phyloP scores from a whole-genome alignment of 2,797 vertebrate species.

The Rousettus madagascariensis region DNA sequence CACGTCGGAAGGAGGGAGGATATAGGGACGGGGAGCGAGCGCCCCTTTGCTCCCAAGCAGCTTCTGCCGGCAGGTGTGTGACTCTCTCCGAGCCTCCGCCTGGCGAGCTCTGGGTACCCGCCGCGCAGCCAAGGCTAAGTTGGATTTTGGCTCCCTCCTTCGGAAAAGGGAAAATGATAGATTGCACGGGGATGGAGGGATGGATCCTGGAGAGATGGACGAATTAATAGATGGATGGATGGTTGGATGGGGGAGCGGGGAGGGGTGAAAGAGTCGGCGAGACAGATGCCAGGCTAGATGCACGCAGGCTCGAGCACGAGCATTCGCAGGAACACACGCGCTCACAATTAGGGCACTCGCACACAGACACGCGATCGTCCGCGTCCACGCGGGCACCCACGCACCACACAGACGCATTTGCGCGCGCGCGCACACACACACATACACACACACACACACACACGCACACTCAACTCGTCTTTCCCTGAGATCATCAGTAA shows the following conservation, averaged over 20 bases:
- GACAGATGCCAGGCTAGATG: background rate
- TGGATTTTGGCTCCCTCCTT: conserved; percentile 78
- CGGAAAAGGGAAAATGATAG: conserved; percentile 61
- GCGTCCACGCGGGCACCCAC: background rate
- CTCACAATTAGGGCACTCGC: background rate
- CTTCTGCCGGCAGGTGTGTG: conserved; percentile 62
- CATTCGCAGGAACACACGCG: background rate
- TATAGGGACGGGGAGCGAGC: background rate
- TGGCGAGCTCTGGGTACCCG: conserved; percentile 38
- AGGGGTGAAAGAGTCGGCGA: background rate
- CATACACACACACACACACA: background rate
- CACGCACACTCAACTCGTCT: background rate
- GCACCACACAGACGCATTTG: background rate
- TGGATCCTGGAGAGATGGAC: background rate
- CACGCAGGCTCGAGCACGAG: background rate
- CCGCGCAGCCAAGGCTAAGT: conserved; percentile 66
- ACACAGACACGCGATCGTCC: background rate
- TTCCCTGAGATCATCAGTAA: conserved; percentile 5
- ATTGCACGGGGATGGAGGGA: background rate
- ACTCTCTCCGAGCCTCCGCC: background rate
- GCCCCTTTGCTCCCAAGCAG: background rate
- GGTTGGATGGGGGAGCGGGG: background rate
- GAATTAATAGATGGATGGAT: background rate
- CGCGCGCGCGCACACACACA: background rate
- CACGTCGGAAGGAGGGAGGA: background rate